Conservation (phyloP, 2,797 vertebrate genomes). For the Fundulus diaphanus region DNA sequence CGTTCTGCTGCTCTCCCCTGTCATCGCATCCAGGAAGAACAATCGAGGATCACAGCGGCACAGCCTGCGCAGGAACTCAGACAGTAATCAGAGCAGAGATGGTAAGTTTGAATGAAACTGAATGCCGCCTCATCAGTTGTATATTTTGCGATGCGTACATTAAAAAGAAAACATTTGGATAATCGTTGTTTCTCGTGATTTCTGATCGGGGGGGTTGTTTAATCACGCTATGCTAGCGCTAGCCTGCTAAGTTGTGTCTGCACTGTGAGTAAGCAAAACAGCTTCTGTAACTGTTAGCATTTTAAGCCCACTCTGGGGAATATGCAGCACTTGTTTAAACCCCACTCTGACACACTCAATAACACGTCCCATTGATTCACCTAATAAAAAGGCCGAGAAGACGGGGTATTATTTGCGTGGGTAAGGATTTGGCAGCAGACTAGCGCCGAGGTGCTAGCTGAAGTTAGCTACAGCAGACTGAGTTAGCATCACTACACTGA, state of each 20-base stretch:
- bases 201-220: not conserved
- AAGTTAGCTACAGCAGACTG: constrained; percentile 18
- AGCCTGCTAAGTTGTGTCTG: constrained; percentile 41
- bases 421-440: constrained; percentile 5
- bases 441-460: constrained; percentile 17
- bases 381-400: not conserved
- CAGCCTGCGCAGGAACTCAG: constrained; percentile 24
- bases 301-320: constrained; percentile 12
- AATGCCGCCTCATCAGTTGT: rapidly evolving
- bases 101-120: constrained; percentile 67
- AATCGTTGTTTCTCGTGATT: not conserved
- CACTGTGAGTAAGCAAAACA: constrained; percentile 81
- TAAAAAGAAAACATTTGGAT: rapidly evolving
- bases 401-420: too few species aligned
- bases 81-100: constrained; percentile 60
- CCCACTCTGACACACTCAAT: rapidly evolving
- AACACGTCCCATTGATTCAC: rapidly evolving
- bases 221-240: constrained; percentile 14
- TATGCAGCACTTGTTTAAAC: rapidly evolving
- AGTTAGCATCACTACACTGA: constrained; percentile 30
- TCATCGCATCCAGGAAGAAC: constrained; percentile 46
- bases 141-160: rapidly evolving
- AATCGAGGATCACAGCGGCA: constrained; percentile 57
- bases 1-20: constrained; percentile 55
- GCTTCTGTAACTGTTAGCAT: constrained; percentile 25